A percentile compares a stretch with the other conserved stretches of the same genome.
Evolutionary conservation across 1,140 invertebrate genomes (phyloP).

Genomic region (Leucophenga varia): DNA sequence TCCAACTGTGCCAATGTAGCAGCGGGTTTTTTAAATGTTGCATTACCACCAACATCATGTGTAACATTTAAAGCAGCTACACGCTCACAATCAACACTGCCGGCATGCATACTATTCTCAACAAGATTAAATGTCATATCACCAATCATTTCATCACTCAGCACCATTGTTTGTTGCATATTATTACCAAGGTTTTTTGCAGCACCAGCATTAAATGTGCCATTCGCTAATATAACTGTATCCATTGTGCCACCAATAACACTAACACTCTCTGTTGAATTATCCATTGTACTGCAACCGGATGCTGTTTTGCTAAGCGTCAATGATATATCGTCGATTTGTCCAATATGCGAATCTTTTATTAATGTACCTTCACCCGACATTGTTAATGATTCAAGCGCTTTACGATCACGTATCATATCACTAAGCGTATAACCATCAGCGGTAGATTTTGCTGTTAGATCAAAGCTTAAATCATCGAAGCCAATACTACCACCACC

Average conservation of each 20-base stretch:
- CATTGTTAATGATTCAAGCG: conserved; percentile 42
- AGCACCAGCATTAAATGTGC: too few relatives aligned
- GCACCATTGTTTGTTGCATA: conserved; percentile 33
- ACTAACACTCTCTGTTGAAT: conserved; percentile 45
- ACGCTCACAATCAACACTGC: not conserved
- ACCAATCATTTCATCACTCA: conserved; percentile 46
- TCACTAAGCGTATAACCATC: conserved; percentile 40
- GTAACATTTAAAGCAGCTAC: conserved; percentile 2
- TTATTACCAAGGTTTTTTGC: too few relatives aligned
- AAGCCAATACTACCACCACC: not conserved
- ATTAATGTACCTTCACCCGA: conserved; percentile 49
- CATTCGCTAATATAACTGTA: too few relatives aligned
- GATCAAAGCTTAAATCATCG: too few relatives aligned
- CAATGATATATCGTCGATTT: conserved; percentile 50
- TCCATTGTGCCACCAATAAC: conserved; percentile 2
- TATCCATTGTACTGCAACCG: conserved; percentile 50
- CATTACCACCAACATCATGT: conserved; percentile 10
- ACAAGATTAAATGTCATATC: conserved; percentile 46
- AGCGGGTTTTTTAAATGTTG: conserved; percentile 28
- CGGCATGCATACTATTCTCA: conserved; percentile 34
- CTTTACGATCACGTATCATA: conserved; percentile 48
- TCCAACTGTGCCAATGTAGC: conserved; percentile 15
- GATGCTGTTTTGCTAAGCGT: conserved; percentile 45
- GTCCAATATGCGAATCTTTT: conserved; percentile 50
- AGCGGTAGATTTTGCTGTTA: conserved; percentile 15